A percentile compares a stretch with the other conserved stretches of the same genome.
These are phyloP conservation scores for Ennomos quercinarius DNA, from an alignment of 2,888 invertebrate genomes.

Conservation along the genomic window DNA sequence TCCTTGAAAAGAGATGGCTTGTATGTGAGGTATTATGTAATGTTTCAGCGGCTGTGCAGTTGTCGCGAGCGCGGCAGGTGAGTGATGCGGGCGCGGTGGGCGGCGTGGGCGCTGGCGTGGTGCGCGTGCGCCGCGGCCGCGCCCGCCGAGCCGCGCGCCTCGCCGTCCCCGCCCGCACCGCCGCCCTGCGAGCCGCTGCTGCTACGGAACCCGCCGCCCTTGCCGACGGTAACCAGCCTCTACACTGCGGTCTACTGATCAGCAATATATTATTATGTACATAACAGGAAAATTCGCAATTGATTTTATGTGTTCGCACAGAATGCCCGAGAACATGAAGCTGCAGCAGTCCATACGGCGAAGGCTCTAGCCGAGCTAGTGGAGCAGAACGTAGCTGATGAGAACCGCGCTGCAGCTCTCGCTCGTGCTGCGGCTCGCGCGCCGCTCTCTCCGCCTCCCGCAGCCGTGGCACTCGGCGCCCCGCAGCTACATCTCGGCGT, in stretches of 20 bases:
- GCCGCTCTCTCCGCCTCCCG: constrained; percentile 70
- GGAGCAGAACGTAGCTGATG: constrained; percentile 72
- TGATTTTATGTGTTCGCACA: constrained; percentile 38
- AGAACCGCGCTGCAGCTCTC: constrained; percentile 69
- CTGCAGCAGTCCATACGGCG: constrained; percentile 73
- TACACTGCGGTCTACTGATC: too few relatives aligned
- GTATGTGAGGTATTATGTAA: background rate
- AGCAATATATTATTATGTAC: too few relatives aligned
- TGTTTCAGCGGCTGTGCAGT: constrained; percentile 45
- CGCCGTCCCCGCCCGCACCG: constrained; percentile 46
- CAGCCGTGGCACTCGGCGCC: constrained; percentile 79
- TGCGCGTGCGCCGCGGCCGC: constrained; percentile 75
- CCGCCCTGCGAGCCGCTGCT: constrained; percentile 63
- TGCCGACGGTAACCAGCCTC: constrained; percentile 55
- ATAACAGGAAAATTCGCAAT: too few relatives aligned
- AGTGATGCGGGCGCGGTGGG: constrained; percentile 77
- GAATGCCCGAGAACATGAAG: constrained; percentile 77
- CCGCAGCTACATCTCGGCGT: constrained; percentile 81
- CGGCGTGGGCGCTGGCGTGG: constrained; percentile 77
- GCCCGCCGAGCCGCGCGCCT: constrained; percentile 61
- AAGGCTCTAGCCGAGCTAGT: constrained; percentile 78
- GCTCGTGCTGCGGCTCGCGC: constrained; percentile 76
- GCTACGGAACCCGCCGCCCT: constrained; percentile 63
- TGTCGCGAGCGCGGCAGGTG: constrained; percentile 61
- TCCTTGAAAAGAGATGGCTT: too few relatives aligned